Base-by-base conservation (phyloP, 2,888 invertebrate species). In the Endotricha flammealis region DNA sequence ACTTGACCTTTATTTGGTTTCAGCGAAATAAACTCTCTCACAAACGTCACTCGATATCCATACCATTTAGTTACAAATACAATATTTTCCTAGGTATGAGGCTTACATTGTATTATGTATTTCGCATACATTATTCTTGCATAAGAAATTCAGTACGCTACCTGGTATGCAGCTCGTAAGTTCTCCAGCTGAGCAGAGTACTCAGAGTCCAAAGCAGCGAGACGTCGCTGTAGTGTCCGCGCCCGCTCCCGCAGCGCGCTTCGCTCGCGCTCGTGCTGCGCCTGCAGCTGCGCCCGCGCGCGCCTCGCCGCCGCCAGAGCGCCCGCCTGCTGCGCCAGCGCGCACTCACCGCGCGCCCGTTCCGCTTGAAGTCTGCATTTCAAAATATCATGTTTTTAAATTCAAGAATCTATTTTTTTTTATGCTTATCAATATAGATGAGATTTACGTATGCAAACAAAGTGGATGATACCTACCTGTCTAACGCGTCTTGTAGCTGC, bases 171-270 rank as follows among this genome's bases (percentile, higher is more conserved):
- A 9, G 92, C 91, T 25, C 94, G 88, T 36, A 95, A 79, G 57
- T 92, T 93, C 58, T 94, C 93, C 37, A 95, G 89, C 71, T 95
- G 95, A 53, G 93, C 93, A 36, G 93, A 90, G 72, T 95, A 94
- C 74, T 96, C 96, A 4, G 93, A 91, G 69, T 95, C 94, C 40
- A 95, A 85, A 20, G 92, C 90, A 46, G 91, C 91, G 44, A 94
- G 88, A 12, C 92, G 88, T 20, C 91, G 88, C 67, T 94, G 93
- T 51, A 94, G 78, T 44, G 91, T 89, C 39, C 91, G 89, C 38
- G 93, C 91, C 39, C 92, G 91, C 57, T 94, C 93, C 17, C 92
- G 72, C 36, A 91, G 79, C 41, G 88, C 88, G 14, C 89, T 89
- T 46, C 89, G 88, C 65, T 89, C 81, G 42, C 91, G 88, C 55